phyloP scores from a whole-genome alignment of 53 echinoderm and acorn worm species.

The Mesocentrotus franciscanus region DNA sequence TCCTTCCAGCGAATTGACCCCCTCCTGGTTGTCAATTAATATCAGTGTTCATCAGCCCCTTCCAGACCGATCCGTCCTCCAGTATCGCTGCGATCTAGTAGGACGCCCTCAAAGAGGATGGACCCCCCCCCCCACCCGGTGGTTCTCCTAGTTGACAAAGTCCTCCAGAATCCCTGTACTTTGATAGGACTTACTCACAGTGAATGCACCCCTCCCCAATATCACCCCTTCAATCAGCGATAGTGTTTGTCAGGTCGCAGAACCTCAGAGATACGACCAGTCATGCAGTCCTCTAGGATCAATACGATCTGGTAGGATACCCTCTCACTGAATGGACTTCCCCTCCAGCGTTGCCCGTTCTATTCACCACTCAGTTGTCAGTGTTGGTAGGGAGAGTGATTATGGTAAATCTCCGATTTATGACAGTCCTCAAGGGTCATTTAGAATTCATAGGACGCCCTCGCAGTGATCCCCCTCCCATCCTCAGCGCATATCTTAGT shows the following conservation, averaged over 20 bases:
- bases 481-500: not conserved
- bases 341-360: no score
- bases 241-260: not conserved
- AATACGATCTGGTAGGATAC: no score
- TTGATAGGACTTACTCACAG: no score
- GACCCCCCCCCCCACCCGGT: not conserved
- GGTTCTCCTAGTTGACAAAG: not conserved
- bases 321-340: no score
- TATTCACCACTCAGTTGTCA: no score
- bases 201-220: no score
- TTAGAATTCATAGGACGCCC: not conserved
- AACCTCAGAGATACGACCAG: not conserved
- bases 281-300: not conserved
- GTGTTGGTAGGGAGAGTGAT: no score
- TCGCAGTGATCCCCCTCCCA: not conserved
- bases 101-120: not conserved
- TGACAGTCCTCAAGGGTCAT: no score
- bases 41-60: not conserved
- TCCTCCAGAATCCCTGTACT: no score
- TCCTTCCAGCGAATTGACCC: not conserved
- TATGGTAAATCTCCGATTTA: no score
- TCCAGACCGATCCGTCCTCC: not conserved
- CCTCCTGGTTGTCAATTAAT: not conserved
- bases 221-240: no score
- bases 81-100: not conserved